A percentile compares a stretch with the other conserved stretches of the same genome.
Evolutionary conservation across 2,113 vertebrate genomes (phyloP).

Genomic region (Oenanthe melanoleuca): DNA sequence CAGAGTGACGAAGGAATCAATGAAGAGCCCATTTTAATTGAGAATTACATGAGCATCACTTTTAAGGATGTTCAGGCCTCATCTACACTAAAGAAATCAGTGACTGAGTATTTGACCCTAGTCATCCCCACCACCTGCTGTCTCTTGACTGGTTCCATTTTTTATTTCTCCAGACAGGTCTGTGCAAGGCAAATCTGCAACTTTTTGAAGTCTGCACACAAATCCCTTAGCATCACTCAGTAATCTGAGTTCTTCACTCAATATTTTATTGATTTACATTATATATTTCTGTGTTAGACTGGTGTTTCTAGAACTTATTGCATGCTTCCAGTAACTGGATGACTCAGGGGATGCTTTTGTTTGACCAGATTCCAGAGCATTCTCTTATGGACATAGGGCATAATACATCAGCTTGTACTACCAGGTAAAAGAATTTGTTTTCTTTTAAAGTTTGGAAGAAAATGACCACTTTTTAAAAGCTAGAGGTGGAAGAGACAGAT

Average conservation of each 20-base stretch:
- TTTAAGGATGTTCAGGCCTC: not conserved
- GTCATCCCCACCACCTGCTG: not conserved
- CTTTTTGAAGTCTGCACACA: not conserved
- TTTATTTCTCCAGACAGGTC: not conserved
- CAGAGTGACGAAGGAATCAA: not conserved
- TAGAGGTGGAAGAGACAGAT: not conserved
- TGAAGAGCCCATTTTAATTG: not conserved
- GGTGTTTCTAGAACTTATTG: not conserved
- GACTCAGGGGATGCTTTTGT: not conserved
- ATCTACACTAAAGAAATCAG: not conserved
- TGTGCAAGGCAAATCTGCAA: not conserved
- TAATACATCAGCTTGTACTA: not conserved
- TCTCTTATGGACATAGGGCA: not conserved
- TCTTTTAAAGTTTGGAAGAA: not conserved
- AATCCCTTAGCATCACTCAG: not conserved
- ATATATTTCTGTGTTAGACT: not conserved
- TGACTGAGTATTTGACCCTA: not conserved
- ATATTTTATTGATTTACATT: not conserved
- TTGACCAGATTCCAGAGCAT: not conserved
- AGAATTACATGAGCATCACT: not conserved
- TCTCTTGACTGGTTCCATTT: not conserved
- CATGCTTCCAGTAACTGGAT: not conserved
- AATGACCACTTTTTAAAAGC: not conserved
- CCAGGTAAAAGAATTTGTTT: not conserved
- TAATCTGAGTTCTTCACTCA: accelerated